Evolutionary conservation across 2,888 invertebrate species (phyloP), one percentile per base, ranked within the genome.

Genomic region (Tetragnatha montana): DNA sequence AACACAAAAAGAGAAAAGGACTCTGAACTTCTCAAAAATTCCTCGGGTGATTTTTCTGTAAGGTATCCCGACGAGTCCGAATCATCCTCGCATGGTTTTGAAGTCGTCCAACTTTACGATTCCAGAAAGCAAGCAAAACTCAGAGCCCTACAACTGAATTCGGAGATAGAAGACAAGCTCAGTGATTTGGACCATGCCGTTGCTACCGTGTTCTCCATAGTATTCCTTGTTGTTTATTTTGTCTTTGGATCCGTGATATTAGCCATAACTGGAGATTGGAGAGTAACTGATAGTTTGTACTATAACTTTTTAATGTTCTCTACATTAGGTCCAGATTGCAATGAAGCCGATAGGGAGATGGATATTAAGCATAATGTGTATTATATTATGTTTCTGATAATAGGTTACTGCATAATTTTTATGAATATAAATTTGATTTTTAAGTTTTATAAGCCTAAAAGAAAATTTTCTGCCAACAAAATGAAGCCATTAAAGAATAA

Each of bases 261-360:
- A 10, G 19, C 89, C 0, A 3, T 87, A 6, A 47, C 6, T 7
- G 81, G 74, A 75, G 83, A 50, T 0, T 71, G 86, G 71, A n/a
- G 22, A 8, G 49, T 89, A 19, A 60, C 75, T 8, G 89, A 89
- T 19, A 71, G 70, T 69, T 71, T 89, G 22, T 91, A 83, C 71
- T 87, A 89, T 21, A 91, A 75, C 35, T 89, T 73, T 80, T 49
- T 89, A 60, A 91, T 91, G 91, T 76, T 91, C 14, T n/a, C 60
- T 6, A 87, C 91, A 6, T n/a, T 83, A 8, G 91, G 87, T 21
- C 86, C 89, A 1, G 84, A 82, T 4, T 80, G 87, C 70, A 68
- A 78, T 10, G 91, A 88, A 19, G 51, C 79, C 0, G 80, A 79
- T 8, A 68, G 71, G 6, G 86, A 82, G 70, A 79, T 79, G 6